Evolutionary conservation across 1,140 invertebrate species (phyloP), one percentile per base, ranked within the genome.

Genomic region (Apis dorsata): DNA sequence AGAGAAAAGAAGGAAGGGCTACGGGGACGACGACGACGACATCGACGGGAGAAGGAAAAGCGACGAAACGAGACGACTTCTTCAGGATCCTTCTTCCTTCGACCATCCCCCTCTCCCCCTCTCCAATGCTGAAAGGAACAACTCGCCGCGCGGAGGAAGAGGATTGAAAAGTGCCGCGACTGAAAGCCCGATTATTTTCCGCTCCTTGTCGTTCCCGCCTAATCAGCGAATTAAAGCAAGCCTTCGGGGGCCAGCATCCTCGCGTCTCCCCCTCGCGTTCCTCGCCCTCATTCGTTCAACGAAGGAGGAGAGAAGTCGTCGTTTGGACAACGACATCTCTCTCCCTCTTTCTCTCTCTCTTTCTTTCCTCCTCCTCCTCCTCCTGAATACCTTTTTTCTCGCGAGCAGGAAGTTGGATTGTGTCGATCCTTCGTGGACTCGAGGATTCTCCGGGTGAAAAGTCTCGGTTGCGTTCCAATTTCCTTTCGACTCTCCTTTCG

Each of bases 141-240:
- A 73, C 85, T 74, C 44, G 34, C n/a, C 70, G 53, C 63, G 74
- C 49, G 76, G 78, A 89, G 87, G 87, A 90, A 89, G 90, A 89
- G 90, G 88, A 91, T 90, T 91, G 90, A 92, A 90, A 92, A 92
- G 90, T 91, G 86, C 69, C 70, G 85, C 65, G 89, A 73, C 84
- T 89, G 90, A 91, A 92, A 92, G 90, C 85, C 88, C 89, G 91
- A 93, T 92, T 92, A 93, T 93, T 90, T 92, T 91, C 91, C 90
- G 88, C 86, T 92, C 88, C 89, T 93, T 89, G 92, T 92, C 86
- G 88, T 88, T 86, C 85, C 87, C 90, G 90, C 89, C 91, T 93
- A 93, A 92, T 93, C 92, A 93, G 92, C 89, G 90, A 92, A 93
- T 93, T 93, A 92, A 92, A 92, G 88, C 89, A 85, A 90, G 90